These are phyloP conservation scores for Origma solitaria DNA, from an alignment of 2,113 vertebrate species.

Conservation along the genomic window DNA sequence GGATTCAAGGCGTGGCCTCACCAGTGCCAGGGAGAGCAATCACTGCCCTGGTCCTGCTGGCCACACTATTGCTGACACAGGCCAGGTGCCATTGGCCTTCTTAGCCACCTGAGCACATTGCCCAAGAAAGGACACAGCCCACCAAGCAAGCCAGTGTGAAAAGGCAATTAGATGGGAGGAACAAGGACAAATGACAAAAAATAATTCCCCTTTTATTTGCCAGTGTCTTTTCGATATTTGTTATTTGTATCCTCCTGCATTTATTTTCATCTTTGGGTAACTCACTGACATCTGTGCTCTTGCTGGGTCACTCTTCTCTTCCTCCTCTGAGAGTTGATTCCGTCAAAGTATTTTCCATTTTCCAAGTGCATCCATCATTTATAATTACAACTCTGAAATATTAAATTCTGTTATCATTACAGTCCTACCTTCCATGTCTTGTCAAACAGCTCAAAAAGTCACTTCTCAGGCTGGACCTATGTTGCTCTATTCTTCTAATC, in stretches of 20 bases:
- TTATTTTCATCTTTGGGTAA: not conserved
- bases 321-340: not conserved
- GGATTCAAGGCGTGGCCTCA: fast-evolving
- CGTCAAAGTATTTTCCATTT: not conserved
- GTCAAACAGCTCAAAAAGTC: not conserved
- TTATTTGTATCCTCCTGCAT: not conserved
- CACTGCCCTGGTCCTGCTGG: not conserved
- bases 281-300: not conserved
- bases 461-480: not conserved
- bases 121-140: not conserved
- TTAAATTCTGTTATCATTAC: not conserved
- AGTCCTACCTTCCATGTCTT: not conserved
- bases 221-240: not conserved
- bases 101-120: not conserved
- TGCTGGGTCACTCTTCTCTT: not conserved
- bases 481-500: not conserved
- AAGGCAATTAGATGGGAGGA: not conserved
- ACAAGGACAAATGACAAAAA: not conserved
- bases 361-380: not conserved
- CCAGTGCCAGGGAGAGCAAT: not conserved
- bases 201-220: not conserved
- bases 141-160: not conserved
- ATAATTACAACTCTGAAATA: not conserved
- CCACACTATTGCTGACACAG: not conserved
- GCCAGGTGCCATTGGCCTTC: not conserved